These are phyloP conservation scores for Holcopasites calliopsidis DNA, from an alignment of 1,140 invertebrate genomes.

Conservation along the genomic window DNA sequence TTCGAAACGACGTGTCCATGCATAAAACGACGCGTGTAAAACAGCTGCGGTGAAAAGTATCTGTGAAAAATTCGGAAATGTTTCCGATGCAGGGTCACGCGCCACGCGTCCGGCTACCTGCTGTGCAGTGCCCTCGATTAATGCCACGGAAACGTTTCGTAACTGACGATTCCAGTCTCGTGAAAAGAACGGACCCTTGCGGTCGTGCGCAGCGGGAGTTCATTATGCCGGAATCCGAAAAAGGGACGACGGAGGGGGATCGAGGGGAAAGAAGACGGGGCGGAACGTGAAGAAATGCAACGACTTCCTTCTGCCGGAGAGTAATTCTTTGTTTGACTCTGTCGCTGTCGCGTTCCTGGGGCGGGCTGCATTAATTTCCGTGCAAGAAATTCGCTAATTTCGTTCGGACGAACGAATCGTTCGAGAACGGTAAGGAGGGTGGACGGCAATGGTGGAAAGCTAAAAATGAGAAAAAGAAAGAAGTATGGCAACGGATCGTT, in stretches of 20 bases:
- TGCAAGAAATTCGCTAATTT: constrained; percentile 3
- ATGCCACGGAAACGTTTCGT: constrained; percentile 35
- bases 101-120: constrained; percentile 35
- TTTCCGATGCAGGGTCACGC: constrained; percentile 61
- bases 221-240: constrained; percentile 42
- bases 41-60: constrained; percentile 36
- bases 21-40: constrained; percentile 48
- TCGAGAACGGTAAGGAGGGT: not conserved
- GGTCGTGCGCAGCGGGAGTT: constrained; percentile 31
- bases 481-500: constrained; percentile 8
- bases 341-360: not conserved
- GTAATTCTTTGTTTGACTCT: constrained; percentile 37
- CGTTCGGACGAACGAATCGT: no score
- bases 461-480: not conserved
- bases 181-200: not conserved
- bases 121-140: constrained; percentile 46
- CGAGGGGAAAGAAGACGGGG: not conserved
- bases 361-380: constrained; percentile 30
- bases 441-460: no score
- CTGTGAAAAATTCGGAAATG: constrained; percentile 55
- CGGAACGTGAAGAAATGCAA: constrained; percentile 34
- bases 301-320: constrained; percentile 2
- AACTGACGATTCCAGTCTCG: not conserved
- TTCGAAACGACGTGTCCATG: constrained; percentile 60
- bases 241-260: not conserved